Percentiles rank a stretch among this genome's conserved stretches.
phyloP scores from a whole-genome alignment of 2,113 vertebrate genomes.

The Anhinga anhinga region DNA sequence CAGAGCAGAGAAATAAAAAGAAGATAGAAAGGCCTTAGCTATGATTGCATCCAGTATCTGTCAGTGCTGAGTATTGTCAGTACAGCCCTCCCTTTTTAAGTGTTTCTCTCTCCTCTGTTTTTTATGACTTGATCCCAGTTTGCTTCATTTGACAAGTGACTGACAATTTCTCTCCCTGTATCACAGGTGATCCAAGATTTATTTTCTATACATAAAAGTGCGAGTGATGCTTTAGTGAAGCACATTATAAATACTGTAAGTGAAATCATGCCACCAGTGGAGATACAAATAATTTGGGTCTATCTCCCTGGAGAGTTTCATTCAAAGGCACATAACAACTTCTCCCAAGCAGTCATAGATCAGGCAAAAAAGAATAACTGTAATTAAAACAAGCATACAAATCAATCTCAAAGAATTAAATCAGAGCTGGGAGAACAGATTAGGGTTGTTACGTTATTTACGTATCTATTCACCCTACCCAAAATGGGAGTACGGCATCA shows the following conservation, averaged over 20 bases:
- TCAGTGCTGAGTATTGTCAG: not conserved
- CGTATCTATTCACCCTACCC: not conserved
- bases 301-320: not conserved
- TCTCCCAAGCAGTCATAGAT: not conserved
- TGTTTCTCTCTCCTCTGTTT: not conserved
- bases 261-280: fast-evolving
- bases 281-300: not conserved
- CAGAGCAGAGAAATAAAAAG: not conserved
- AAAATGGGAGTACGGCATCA: not conserved
- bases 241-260: not conserved
- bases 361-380: not conserved
- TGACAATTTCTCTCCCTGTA: not conserved
- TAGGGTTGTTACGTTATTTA: not conserved
- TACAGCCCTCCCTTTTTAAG: not conserved
- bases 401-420: not conserved
- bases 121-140: not conserved
- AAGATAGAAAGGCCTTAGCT: not conserved
- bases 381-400: not conserved
- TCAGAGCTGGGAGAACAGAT: not conserved
- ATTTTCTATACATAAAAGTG: not conserved
- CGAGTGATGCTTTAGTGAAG: not conserved
- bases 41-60: not conserved
- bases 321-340: not conserved
- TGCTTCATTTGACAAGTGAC: not conserved
- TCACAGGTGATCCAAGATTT: not conserved